Evolutionary conservation across 2,888 invertebrate species (phyloP), one percentile per base, ranked within the genome.

Genomic region (Parthenolecanium corni): DNA sequence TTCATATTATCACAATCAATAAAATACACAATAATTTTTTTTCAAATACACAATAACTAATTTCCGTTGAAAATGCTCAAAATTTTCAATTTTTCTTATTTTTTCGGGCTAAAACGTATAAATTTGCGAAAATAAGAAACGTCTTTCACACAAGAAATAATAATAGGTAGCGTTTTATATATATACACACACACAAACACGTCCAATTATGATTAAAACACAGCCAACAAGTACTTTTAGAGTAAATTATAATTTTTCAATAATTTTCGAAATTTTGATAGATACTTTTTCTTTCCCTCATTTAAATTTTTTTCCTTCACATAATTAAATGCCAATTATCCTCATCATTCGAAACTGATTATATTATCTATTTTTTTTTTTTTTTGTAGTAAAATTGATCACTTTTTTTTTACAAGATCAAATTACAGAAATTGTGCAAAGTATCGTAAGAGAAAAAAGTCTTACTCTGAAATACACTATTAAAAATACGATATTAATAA

Each of bases 1-100:
- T 57, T 46, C 57, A 57, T 57, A 57, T 57, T 57, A 57, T 57
- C 57, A 57, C 57, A 57, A 57, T 57, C 57, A 57, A 57, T 57
- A 57, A 57, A 57, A 57, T 57, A 57, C 57, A 57, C 24, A 23
- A 46, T 57, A 57, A 24, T 46, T 31, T 6, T n/a, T n/a, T n/a
- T n/a, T 6, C 4, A 31, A 31, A 31, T 31, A 31, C 31, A 31
- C 9, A 31, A 31, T 31, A 31, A 40, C 40, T 57, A 57, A 42
- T 57, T 31, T 23, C n/a, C 57, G 31, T 47, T 42, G 21, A 54
- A 54, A 54, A 54, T 54, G 54, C 54, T 54, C n/a, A n/a, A n/a
- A n/a, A n/a, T 52, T 12, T 25, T 31, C 31, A 52, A 52, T 38
- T 52, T 38, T 38, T 42, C 54, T 36, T 16, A 31, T 31, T 31